These are phyloP conservation scores for Cyprinodon diabolis DNA, from an alignment of 2,797 vertebrate species.

Conservation along the genomic window DNA sequence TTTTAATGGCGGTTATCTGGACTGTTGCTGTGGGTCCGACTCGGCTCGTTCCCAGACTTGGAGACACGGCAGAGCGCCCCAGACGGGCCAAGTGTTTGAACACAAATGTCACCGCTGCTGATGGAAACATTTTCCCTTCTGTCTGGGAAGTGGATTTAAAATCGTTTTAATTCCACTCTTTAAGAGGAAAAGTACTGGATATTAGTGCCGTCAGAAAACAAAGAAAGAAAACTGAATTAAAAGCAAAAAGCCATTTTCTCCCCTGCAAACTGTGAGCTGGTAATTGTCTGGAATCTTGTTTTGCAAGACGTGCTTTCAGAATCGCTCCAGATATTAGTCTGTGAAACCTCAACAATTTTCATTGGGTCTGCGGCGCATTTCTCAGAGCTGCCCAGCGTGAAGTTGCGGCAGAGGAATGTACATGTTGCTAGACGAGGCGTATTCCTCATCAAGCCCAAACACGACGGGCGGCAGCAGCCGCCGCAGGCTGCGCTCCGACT, in stretches of 20 bases:
- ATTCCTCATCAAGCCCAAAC: slow-evolving; percentile 67
- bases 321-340: slow-evolving; percentile 53
- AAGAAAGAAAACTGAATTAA: not conserved
- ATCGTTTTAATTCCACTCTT: not conserved
- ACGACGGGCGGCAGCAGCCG: slow-evolving; percentile 35
- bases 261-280: slow-evolving; percentile 23
- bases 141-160: slow-evolving; percentile 11
- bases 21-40: slow-evolving; percentile 56
- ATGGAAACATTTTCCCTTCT: slow-evolving; percentile 65
- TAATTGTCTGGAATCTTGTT: slow-evolving; percentile 24
- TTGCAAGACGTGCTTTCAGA: slow-evolving; percentile 41
- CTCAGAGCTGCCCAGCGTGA: slow-evolving; percentile 37
- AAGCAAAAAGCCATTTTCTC: not conserved
- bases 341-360: slow-evolving; percentile 57
- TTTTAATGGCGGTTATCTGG: slow-evolving; percentile 17
- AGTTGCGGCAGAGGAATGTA: slow-evolving; percentile 65
- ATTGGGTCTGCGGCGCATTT: slow-evolving; percentile 53
- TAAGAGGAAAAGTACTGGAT: not conserved
- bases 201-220: not conserved
- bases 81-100: slow-evolving; percentile 62
- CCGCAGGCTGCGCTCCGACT: slow-evolving; percentile 34
- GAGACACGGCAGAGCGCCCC: slow-evolving; percentile 63
- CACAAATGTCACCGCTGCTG: slow-evolving; percentile 67
- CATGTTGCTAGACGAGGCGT: slow-evolving; percentile 52
- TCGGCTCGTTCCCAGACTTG: slow-evolving; percentile 67